Evolutionary conservation across 35 echinoderm and acorn worm genomes (phyloP).

Genomic region (Eucidaris tribuloides): DNA sequence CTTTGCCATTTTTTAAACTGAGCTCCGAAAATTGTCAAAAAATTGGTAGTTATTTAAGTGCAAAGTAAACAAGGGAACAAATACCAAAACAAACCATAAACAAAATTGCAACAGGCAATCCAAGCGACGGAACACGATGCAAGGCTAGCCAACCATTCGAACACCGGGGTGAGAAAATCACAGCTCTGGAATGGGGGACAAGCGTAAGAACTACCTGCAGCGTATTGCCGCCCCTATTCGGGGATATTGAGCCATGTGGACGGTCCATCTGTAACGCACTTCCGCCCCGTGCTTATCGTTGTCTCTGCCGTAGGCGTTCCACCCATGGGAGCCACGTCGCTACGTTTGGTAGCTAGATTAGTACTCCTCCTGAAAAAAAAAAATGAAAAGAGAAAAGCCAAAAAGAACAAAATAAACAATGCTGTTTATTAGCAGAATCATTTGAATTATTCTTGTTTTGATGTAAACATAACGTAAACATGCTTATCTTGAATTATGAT

Average conservation of each 20-base stretch:
- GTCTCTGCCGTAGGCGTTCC: conserved; percentile 25
- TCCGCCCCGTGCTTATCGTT: conserved; percentile 11
- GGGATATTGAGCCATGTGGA: neutral
- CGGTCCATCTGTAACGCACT: no score
- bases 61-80: neutral
- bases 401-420: no score
- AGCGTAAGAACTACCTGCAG: neutral
- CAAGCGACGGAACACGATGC: no score
- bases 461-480: no score
- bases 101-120: neutral
- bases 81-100: neutral
- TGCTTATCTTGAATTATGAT: no score
- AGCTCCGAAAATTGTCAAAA: neutral
- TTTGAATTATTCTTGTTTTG: no score
- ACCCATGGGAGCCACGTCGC: conserved; percentile 32
- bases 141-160: no score
- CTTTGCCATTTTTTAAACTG: neutral
- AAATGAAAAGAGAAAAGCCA: no score
- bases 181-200: neutral
- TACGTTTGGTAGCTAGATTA: no score
- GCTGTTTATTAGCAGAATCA: no score
- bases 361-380: no score
- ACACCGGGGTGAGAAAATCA: neutral
- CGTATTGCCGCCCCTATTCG: neutral
- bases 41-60: neutral